A percentile compares a stretch with the other conserved stretches of the same genome.
Evolutionary conservation across 2,113 vertebrate species (phyloP).

Genomic region (Tursiops truncatus): DNA sequence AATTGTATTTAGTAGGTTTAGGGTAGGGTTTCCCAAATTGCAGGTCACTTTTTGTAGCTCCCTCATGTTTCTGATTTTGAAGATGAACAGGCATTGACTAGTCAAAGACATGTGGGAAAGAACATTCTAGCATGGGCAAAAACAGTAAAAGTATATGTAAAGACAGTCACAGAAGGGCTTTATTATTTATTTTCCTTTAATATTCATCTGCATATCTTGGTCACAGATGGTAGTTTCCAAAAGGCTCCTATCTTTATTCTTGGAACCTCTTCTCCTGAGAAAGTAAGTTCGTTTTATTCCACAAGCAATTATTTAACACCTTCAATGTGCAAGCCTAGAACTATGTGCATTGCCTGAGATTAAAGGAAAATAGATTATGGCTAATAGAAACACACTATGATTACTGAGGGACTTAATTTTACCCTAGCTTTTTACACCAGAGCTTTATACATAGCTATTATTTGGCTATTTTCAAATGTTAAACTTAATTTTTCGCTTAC

Average conservation of each 20-base stretch:
- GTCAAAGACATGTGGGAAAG: not conserved
- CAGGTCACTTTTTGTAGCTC: not conserved
- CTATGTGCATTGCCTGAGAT: not conserved
- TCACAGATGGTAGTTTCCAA: not conserved
- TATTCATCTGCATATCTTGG: not conserved
- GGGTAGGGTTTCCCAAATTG: not conserved
- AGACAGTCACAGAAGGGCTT: not conserved
- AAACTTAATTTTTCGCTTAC: slow-evolving; percentile 14
- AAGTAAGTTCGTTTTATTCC: slow-evolving; percentile 9
- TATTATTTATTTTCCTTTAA: slow-evolving; percentile 12
- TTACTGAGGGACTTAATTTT: not conserved
- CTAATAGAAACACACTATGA: not conserved
- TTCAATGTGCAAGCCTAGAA: not conserved
- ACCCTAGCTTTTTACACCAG: not conserved
- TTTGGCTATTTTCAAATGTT: not conserved
- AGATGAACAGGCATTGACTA: not conserved
- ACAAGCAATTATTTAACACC: not conserved
- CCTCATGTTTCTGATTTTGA: not conserved
- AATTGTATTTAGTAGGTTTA: not conserved
- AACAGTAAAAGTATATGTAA: not conserved
- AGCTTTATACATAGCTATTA: not conserved
- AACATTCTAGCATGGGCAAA: not conserved
- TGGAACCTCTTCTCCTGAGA: not conserved
- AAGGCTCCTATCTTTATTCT: slow-evolving; percentile 25
- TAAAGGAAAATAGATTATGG: not conserved